phyloP scores from a whole-genome alignment of 2,113 vertebrate genomes.

The Phyllopteryx taeniolatus region DNA sequence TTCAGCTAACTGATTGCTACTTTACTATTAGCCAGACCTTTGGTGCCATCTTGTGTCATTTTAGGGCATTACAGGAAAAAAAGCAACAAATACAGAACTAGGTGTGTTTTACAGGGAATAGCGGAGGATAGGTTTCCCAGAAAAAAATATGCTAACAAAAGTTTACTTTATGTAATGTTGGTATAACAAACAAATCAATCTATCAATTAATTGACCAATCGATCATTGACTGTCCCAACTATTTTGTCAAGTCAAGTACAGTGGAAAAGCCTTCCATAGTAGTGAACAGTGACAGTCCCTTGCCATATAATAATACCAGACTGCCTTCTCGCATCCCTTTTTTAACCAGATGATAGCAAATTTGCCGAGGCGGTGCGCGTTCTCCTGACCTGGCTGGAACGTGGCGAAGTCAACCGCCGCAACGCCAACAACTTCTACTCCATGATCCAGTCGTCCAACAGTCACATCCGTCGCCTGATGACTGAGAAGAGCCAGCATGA shows the following conservation, averaged over 20 bases:
- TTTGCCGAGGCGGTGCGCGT: conserved; percentile 89
- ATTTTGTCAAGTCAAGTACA: background rate
- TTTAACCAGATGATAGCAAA: conserved; percentile 82
- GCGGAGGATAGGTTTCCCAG: too few species aligned
- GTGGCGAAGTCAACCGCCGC: conserved; percentile 91
- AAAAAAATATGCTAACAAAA: too few species aligned
- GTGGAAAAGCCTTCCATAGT: background rate
- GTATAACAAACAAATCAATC: too few species aligned
- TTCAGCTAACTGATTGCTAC: too few species aligned
- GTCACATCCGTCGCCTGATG: conserved; percentile 87
- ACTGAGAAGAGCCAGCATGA: conserved; percentile 87
- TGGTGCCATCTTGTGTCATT: too few species aligned
- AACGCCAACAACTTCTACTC: conserved; percentile 98
- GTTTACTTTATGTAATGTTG: too few species aligned
- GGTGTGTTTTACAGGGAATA: too few species aligned
- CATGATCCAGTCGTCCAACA: conserved; percentile 96
- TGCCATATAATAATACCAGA: background rate
- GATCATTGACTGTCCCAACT: too few species aligned
- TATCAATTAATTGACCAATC: too few species aligned
- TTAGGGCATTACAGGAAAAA: too few species aligned
- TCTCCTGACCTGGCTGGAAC: conserved; percentile 91
- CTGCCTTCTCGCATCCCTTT: background rate
- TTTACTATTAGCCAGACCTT: too few species aligned
- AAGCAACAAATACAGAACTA: too few species aligned
- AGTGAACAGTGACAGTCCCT: background rate